Evolutionary conservation across 1,140 invertebrate species (phyloP).

Genomic region (Drosophila albomicans): DNA sequence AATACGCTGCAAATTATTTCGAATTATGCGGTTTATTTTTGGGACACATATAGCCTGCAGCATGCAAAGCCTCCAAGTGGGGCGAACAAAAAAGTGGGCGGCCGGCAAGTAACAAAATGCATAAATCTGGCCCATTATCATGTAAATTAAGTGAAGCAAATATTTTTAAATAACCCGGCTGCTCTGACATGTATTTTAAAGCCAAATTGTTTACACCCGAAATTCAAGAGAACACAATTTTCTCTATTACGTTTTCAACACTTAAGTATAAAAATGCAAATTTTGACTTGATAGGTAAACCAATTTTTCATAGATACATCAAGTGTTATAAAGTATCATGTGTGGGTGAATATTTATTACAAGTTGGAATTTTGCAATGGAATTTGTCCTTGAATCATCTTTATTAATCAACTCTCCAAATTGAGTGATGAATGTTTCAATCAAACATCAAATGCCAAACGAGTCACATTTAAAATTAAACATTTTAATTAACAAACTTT

Average conservation of each 20-base stretch:
- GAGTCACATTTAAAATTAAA: too few relatives aligned
- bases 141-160: conserved; percentile 66
- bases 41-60: conserved; percentile 29
- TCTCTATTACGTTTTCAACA: conserved; percentile 1
- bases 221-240: conserved; percentile 8
- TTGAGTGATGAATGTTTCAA: too few relatives aligned
- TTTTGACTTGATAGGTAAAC: not conserved
- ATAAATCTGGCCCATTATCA: conserved; percentile 61
- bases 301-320: not conserved
- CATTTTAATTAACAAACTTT: too few relatives aligned
- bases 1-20: conserved; percentile 62
- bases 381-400: too few relatives aligned
- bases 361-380: too few relatives aligned
- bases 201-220: conserved; percentile 54
- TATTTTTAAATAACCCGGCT: conserved; percentile 60
- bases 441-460: too few relatives aligned
- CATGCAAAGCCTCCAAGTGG: conserved; percentile 19
- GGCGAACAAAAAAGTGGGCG: conserved; percentile 39
- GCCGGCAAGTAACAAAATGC: conserved; percentile 44
- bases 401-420: too few relatives aligned
- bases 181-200: conserved; percentile 45
- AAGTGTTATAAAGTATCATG: not conserved
- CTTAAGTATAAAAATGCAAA: not conserved
- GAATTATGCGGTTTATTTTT: conserved; percentile 77
- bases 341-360: not conserved